phyloP scores from a whole-genome alignment of 2,113 vertebrate species.

The Perca fluviatilis region DNA sequence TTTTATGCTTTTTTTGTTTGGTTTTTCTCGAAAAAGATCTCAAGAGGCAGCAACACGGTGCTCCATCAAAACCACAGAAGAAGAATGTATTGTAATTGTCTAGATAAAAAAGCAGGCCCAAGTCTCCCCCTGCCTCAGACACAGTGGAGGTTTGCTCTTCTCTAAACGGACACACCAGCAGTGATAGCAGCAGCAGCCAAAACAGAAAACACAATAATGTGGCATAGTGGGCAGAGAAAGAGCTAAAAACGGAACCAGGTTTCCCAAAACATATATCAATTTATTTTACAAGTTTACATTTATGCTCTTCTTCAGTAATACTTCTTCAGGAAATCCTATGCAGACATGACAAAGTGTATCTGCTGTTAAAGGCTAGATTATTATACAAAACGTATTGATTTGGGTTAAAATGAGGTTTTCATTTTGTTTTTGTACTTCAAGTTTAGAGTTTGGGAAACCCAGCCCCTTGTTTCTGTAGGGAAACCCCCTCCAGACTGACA shows the following conservation, averaged over 20 bases:
- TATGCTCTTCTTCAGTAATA: slow-evolving; percentile 25
- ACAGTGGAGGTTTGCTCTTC: slow-evolving; percentile 73
- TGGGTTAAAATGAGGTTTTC: slow-evolving; percentile 34
- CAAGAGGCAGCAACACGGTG: slow-evolving; percentile 62
- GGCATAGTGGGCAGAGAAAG: slow-evolving; percentile 82
- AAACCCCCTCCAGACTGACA: slow-evolving; percentile 75
- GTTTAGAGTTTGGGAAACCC: slow-evolving; percentile 73
- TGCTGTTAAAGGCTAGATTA: slow-evolving; percentile 27
- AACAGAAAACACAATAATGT: slow-evolving; percentile 70
- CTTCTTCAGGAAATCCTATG: not conserved
- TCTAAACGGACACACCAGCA: slow-evolving; percentile 68
- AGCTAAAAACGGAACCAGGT: slow-evolving; percentile 65
- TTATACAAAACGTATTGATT: slow-evolving; percentile 46
- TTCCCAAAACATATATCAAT: slow-evolving; percentile 64
- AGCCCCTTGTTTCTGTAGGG: slow-evolving; percentile 65
- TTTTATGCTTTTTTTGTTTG: slow-evolving; percentile 35
- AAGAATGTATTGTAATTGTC: slow-evolving; percentile 44
- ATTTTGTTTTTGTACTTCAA: slow-evolving; percentile 39
- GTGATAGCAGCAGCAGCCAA: slow-evolving; percentile 75
- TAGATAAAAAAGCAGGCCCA: slow-evolving; percentile 60
- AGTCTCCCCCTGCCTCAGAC: slow-evolving; percentile 66
- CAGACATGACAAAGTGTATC: slow-evolving; percentile 6
- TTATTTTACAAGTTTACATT: slow-evolving; percentile 9
- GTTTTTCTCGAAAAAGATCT: slow-evolving; percentile 47
- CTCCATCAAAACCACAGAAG: slow-evolving; percentile 59